Conservation (phyloP, 2,113 vertebrate genomes). For the Onychorhynchus coronatus region DNA sequence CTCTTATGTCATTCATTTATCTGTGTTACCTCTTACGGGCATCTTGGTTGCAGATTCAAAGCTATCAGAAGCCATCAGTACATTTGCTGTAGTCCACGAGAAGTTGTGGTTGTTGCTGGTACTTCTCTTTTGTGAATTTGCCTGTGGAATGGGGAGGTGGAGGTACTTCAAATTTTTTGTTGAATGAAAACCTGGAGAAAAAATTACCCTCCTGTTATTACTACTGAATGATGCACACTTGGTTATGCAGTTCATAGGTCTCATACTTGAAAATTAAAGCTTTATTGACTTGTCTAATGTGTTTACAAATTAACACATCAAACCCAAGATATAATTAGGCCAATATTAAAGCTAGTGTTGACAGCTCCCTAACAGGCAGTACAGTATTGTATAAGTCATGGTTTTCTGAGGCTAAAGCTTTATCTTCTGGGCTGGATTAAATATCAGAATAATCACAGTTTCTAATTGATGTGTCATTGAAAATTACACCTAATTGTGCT, state of each 20-base stretch:
- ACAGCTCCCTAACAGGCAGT: not conserved
- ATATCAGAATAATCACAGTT: not conserved
- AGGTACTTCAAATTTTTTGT: not conserved
- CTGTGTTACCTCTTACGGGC: fast-evolving
- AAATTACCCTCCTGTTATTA: not conserved
- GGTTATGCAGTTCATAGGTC: not conserved
- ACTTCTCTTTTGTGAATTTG: not conserved
- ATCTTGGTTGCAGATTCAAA: not conserved
- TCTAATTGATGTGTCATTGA: not conserved
- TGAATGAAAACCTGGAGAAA: not conserved
- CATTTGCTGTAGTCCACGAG: not conserved
- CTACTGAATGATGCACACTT: not conserved
- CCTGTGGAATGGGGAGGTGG: not conserved
- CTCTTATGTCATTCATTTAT: too few species aligned
- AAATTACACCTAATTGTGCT: not conserved
- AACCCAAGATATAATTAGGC: not conserved
- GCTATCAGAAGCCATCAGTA: not conserved
- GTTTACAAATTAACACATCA: conserved; percentile 22
- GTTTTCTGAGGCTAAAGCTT: not conserved
- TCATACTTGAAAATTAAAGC: not conserved
- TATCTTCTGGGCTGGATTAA: not conserved
- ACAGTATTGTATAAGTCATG: not conserved
- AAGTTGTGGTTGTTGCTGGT: not conserved
- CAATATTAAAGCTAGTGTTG: not conserved
- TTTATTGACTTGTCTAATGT: conserved; percentile 17